These are phyloP conservation scores for Erythrocebus patas DNA, from an alignment of 2,113 vertebrate genomes.

Conservation along the genomic window DNA sequence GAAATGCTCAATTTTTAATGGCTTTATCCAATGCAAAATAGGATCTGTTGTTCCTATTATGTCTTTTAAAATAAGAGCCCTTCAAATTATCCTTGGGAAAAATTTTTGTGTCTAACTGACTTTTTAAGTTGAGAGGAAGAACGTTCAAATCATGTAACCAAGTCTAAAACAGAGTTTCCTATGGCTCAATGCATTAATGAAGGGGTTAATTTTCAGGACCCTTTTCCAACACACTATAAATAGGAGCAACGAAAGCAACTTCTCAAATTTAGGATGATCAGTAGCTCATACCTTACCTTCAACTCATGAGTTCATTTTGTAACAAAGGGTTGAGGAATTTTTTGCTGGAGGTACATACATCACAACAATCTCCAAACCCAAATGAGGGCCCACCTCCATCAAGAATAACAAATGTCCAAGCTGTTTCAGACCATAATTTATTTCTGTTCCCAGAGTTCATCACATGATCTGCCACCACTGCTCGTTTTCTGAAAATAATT, in stretches of 20 bases:
- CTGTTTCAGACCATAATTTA: constrained; percentile 77
- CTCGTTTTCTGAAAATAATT: constrained; percentile 86
- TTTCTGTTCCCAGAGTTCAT: constrained; percentile 77
- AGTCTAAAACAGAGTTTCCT: neutral
- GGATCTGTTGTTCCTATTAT: neutral
- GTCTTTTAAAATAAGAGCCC: constrained; percentile 1
- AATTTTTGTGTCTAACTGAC: neutral
- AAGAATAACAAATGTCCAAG: constrained; percentile 79
- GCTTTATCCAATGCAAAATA: constrained; percentile 32
- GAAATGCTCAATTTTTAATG: constrained; percentile 35
- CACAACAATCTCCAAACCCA: constrained; percentile 73
- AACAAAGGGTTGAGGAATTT: constrained; percentile 64
- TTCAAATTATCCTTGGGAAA: constrained; percentile 20
- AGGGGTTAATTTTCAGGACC: constrained; percentile 49
- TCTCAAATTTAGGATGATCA: constrained; percentile 65
- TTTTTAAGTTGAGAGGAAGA: neutral
- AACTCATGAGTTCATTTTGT: constrained; percentile 59
- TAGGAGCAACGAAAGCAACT: constrained; percentile 58
- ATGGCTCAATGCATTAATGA: neutral
- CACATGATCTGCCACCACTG: constrained; percentile 79
- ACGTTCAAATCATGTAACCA: neutral
- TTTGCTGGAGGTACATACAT: constrained; percentile 75
- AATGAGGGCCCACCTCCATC: constrained; percentile 75
- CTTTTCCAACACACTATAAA: constrained; percentile 22
- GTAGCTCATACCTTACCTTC: constrained; percentile 62